A percentile compares a stretch with the other conserved stretches of the same genome.
Evolutionary conservation across 2,797 vertebrate species (phyloP).

Genomic region (Tinamus major): DNA sequence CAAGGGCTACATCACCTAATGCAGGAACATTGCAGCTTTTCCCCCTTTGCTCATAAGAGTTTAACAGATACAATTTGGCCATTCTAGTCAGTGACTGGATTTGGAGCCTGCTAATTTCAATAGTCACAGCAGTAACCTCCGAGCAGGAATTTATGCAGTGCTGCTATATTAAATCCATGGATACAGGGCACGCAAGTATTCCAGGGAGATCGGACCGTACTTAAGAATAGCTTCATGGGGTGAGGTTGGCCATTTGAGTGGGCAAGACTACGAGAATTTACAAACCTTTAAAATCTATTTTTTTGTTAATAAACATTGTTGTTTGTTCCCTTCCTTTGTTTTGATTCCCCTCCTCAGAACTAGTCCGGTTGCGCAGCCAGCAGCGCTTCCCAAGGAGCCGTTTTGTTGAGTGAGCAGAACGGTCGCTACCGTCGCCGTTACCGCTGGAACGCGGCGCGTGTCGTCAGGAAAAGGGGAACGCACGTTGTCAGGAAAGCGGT

Average conservation of each 20-base stretch:
- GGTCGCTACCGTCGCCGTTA: not conserved
- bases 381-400: not conserved
- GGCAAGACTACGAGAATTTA: not conserved
- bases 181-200: not conserved
- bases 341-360: not conserved
- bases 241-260: not conserved
- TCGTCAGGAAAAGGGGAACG: not conserved
- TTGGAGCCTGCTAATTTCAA: constrained; percentile 11
- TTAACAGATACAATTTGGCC: constrained; percentile 1
- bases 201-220: not conserved
- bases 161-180: not conserved
- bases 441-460: not conserved
- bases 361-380: not conserved
- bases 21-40: not conserved
- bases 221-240: not conserved
- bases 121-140: not conserved
- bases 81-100: constrained; percentile 28
- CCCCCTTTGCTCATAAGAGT: not conserved
- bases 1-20: not conserved
- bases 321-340: not conserved
- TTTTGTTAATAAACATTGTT: not conserved
- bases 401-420: not conserved
- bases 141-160: constrained; percentile 4
- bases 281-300: not conserved
- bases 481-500: not conserved